These are phyloP conservation scores for Leguminivora glycinivorella DNA, from an alignment of 1,140 invertebrate species.

Conservation along the genomic window DNA sequence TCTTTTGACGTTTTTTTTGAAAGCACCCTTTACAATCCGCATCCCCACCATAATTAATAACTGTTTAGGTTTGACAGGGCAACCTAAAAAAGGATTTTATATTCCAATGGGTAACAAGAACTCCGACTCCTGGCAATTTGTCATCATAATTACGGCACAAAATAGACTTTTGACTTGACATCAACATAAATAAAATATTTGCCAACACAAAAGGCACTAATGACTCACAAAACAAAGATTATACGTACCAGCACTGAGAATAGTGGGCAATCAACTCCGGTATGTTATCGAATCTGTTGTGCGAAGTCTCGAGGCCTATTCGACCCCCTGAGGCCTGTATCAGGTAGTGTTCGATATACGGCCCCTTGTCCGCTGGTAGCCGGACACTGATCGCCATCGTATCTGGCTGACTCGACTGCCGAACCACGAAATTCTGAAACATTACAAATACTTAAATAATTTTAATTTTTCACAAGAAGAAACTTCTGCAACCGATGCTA, in stretches of 20 bases:
- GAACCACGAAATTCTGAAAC: constrained; percentile 93
- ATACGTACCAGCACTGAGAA: constrained; percentile 89
- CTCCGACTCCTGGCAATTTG: too few relatives aligned
- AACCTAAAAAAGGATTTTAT: too few relatives aligned
- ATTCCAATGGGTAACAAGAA: too few relatives aligned
- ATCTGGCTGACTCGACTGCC: constrained; percentile 94
- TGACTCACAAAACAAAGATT: background rate
- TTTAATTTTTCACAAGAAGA: too few relatives aligned
- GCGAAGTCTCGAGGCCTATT: constrained; percentile 94
- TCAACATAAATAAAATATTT: background rate
- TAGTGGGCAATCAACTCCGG: constrained; percentile 95
- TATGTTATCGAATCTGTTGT: constrained; percentile 94
- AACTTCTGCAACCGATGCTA: too few relatives aligned
- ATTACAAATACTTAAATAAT: constrained; percentile 34
- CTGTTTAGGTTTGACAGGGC: too few relatives aligned
- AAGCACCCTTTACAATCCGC: too few relatives aligned
- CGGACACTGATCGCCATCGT: constrained; percentile 97
- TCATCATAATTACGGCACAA: too few relatives aligned
- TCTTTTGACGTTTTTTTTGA: too few relatives aligned
- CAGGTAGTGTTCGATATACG: constrained; percentile 97
- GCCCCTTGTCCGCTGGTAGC: constrained; percentile 89
- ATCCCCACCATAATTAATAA: too few relatives aligned
- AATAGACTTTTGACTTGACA: too few relatives aligned
- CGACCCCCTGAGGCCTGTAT: constrained; percentile 91
- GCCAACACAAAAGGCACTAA: background rate